Conservation (phyloP, 35 echinoderm and acorn worm genomes). For the Hemicentrotus pulcherrimus region DNA sequence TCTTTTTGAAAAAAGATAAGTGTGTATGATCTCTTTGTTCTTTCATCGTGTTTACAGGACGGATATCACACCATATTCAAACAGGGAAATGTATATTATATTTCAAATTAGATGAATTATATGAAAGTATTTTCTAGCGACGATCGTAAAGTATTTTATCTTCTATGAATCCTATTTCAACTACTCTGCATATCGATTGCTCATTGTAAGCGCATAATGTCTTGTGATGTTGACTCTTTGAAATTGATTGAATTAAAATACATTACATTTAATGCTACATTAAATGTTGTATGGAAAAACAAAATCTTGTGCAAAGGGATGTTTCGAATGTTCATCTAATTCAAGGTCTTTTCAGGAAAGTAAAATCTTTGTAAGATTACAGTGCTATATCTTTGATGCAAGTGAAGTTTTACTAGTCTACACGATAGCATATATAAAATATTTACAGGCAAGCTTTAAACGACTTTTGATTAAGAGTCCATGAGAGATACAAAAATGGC, state of each 20-base stretch:
- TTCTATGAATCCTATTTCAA: no score
- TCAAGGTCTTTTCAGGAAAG: no score
- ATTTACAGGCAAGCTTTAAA: no score
- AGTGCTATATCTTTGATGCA: no score
- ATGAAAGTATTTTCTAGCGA: not conserved
- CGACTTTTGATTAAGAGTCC: no score
- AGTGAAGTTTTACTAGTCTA: no score
- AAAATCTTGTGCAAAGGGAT: no score
- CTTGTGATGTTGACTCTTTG: not conserved
- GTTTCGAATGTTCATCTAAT: no score
- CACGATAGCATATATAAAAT: no score
- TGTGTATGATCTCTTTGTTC: not conserved
- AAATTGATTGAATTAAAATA: not conserved
- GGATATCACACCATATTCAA: not conserved
- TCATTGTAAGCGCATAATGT: slow-evolving; percentile 10
- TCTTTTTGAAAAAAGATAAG: not conserved
- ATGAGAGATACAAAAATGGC: no score
- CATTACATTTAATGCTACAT: not conserved
- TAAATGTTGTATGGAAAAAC: not conserved
- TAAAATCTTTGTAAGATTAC: no score
- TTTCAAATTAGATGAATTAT: not conserved
- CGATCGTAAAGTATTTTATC: not conserved
- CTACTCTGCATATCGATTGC: not conserved
- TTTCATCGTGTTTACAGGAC: not conserved
- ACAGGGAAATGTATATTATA: not conserved